Percentiles rank a stretch among this genome's conserved stretches.
Conservation (phyloP, 2,888 invertebrate genomes). For the Hipparchia sbordonii region DNA sequence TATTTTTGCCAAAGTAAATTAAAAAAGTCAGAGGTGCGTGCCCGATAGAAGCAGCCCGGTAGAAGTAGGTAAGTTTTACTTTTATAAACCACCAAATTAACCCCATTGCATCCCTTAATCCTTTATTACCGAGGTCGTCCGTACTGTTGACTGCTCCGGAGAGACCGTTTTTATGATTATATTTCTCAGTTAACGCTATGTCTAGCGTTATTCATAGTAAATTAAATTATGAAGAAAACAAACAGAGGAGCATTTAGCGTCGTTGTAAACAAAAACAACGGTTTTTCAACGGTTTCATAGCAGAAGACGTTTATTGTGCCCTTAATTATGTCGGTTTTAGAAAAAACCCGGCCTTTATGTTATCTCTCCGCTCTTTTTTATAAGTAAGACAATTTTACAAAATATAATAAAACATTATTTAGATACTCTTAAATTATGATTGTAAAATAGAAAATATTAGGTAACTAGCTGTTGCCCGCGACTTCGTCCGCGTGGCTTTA, state of each 20-base stretch:
- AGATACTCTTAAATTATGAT: background rate
- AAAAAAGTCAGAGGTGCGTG: too few species aligned
- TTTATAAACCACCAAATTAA: background rate
- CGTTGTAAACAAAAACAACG: conserved; percentile 15
- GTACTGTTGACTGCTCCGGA: background rate
- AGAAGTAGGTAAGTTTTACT: background rate
- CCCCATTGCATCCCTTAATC: background rate
- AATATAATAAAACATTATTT: background rate
- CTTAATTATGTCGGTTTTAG: background rate
- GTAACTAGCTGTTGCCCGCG: too few species aligned
- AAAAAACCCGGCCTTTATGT: background rate
- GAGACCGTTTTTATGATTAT: background rate
- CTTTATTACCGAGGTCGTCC: background rate
- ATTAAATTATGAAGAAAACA: conserved; percentile 17
- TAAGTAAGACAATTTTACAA: background rate
- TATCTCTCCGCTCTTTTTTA: background rate
- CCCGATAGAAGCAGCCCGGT: too few species aligned
- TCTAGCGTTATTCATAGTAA: conserved; percentile 9
- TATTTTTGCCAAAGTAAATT: too few species aligned
- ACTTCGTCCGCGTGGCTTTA: too few species aligned
- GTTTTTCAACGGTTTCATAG: conserved; percentile 5
- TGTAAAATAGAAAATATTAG: too few species aligned
- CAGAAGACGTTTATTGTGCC: conserved; percentile 5
- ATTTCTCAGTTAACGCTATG: background rate
- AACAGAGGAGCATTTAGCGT: conserved; percentile 3